Evolutionary conservation across 2,797 vertebrate genomes (phyloP), one percentile per base, ranked within the genome.

Genomic region (Otus scops): DNA sequence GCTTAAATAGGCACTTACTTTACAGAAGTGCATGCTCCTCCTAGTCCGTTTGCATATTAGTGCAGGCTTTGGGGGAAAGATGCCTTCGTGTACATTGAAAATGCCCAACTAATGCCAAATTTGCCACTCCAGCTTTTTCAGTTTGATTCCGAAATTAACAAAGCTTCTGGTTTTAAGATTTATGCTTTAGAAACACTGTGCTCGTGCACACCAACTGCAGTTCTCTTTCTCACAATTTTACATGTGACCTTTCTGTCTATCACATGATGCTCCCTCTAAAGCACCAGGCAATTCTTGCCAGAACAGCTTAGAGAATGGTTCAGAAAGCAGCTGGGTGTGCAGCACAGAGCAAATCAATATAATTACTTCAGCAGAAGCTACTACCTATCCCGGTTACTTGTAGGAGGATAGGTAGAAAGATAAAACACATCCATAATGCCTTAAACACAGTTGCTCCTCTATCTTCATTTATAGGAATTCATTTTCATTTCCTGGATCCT

Each of bases 401-500:
- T 43, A 73, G 53, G 39, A 92, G 36, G 32, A 77, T 24, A 76
- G 48, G 28, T 19, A 47, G 63, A 87, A 93, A 85, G 30, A 67
- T 50, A 87, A 85, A 92, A 39, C 28, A 47, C 26, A 59, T 68
- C 48, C 56, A 56, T 60, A 89, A 86, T 74, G 19, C 43, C 67
- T 89, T 79, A 94, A 96, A 82, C 70, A 83, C 13, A 79, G 67
- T n/a, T 18, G 38, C 38, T 88, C 43, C 47, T 86, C 54, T 74
- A 38, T 38, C 63, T 96, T 94, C 65, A 85, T 94, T 96, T 96
- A 93, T 87, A 70, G 90, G 85, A 96, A 97, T 97, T 97, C 30
- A 88, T 97, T 97, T 97, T 96, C 69, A 93, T 97, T 96, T 93
- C 54, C 91, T 92, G 36, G 68, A 96, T 73, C 63, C 85, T 64